Evolutionary conservation across 2,797 vertebrate genomes (phyloP), one percentile per base, ranked within the genome.

Genomic region (Sebastes iracundus): DNA sequence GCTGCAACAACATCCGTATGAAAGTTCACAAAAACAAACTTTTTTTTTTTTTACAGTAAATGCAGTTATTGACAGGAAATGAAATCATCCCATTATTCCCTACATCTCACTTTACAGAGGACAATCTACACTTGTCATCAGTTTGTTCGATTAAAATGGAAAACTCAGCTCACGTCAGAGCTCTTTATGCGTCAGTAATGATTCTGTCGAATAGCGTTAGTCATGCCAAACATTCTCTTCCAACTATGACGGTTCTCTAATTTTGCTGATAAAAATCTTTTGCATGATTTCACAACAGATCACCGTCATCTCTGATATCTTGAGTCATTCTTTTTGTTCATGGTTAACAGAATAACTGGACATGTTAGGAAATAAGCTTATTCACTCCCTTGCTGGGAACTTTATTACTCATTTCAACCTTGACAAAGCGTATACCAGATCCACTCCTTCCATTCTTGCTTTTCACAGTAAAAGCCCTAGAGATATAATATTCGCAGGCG

Each of bases 281-380:
- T 38, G 38, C 5, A 38, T 74, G 73, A 56, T 64, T 83, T 77
- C 70, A 60, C 42, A 78, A 73, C n/a, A 58, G 28, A 63, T 66
- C 42, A 11, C 28, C 4, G 9, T 61, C 28, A 62, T 28, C 9
- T 2, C 4, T 6, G 0, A 28, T 25, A 4, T 18, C 25, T 20
- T 13, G 2, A 49, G 69, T 49, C 59, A 64, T 6, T 65, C 6
- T 6, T 22, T 6, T 38, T 33, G 42, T n/a, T 53, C 12, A 33
- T 38, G 8, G 10, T 32, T 33, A n/a, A n/a, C 10, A 10, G 5
- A 30, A 4, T 8, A 2, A 5, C 32, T 46, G 65, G 33, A 32
- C 14, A 63, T n/a, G 16, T 28, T 23, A 16, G 32, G 35, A 72
- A 64, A 63, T 22, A 32, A 6, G 5, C 23, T n/a, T 28, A 8